A percentile compares a stretch with the other conserved stretches of the same genome.
Conservation (phyloP, 2,888 invertebrate genomes). For the Synanthedon myopaeformis region DNA sequence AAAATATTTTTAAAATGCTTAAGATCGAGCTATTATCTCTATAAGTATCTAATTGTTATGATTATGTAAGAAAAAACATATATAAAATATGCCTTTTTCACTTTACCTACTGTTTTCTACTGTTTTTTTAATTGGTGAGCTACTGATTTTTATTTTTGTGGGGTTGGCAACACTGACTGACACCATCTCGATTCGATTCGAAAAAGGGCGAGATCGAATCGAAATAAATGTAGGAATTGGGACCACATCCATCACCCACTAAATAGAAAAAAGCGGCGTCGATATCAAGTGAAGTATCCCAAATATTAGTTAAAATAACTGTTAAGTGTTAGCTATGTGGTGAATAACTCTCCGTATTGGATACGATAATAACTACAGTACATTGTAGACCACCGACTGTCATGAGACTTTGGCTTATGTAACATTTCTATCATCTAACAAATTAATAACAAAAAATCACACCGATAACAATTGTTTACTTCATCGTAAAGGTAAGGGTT, state of each 20-base stretch:
- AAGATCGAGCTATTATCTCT: too few relatives aligned
- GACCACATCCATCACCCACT: conserved; percentile 33
- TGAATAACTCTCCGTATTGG: conserved; percentile 40
- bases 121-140: too few relatives aligned
- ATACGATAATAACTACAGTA: conserved; percentile 24
- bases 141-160: not conserved
- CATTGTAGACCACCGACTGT: conserved; percentile 32
- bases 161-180: not conserved
- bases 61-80: too few relatives aligned
- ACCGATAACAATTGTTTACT: conserved; percentile 50
- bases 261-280: conserved; percentile 37
- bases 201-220: conserved; percentile 23
- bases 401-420: conserved; percentile 62
- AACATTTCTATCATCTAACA: conserved; percentile 48
- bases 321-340: conserved; percentile 34
- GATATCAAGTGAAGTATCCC: conserved; percentile 54
- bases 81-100: too few relatives aligned
- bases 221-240: conserved; percentile 60
- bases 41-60: too few relatives aligned
- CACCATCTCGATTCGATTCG: not conserved
- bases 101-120: too few relatives aligned
- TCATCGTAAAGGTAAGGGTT: conserved; percentile 50
- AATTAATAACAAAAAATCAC: conserved; percentile 30
- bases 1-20: too few relatives aligned
- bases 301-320: conserved; percentile 31